Percentiles rank a stretch among this genome's conserved stretches.
Conservation (phyloP, 1,140 invertebrate genomes). For the Diorhabda carinulata region DNA sequence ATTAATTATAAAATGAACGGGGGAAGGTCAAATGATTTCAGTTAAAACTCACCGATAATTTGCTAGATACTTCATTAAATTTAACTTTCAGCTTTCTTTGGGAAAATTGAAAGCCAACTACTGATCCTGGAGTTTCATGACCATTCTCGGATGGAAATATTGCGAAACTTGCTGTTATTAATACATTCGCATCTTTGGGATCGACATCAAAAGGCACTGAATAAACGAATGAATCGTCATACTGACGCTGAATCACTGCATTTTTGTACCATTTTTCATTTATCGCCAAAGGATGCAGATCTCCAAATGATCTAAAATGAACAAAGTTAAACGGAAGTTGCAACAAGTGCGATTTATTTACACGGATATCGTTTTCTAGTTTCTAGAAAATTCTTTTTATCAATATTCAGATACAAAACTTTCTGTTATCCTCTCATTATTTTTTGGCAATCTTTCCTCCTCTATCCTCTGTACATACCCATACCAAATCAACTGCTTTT, state of each 20-base stretch:
- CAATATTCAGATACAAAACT: too few relatives aligned
- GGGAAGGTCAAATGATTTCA: not conserved
- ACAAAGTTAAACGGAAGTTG: constrained; percentile 8
- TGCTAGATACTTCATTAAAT: constrained; percentile 66
- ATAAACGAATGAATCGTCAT: constrained; percentile 73
- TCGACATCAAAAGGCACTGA: constrained; percentile 69
- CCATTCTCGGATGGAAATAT: constrained; percentile 78
- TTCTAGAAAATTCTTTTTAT: too few relatives aligned
- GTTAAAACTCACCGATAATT: constrained; percentile 27
- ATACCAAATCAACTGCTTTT: too few relatives aligned
- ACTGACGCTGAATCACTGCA: constrained; percentile 79
- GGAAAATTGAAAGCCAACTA: constrained; percentile 81
- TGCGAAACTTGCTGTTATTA: constrained; percentile 77
- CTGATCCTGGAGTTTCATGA: constrained; percentile 77
- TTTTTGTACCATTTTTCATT: constrained; percentile 91
- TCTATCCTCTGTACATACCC: too few relatives aligned
- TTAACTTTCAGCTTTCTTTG: constrained; percentile 61
- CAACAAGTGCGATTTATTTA: too few relatives aligned
- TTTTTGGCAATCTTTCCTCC: too few relatives aligned
- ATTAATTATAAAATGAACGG: too few relatives aligned
- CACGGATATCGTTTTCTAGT: too few relatives aligned
- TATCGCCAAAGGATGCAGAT: constrained; percentile 72
- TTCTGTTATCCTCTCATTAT: too few relatives aligned
- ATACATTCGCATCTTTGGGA: constrained; percentile 52
- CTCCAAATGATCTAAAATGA: constrained; percentile 67